Conservation (phyloP, 2,113 vertebrate species). For the Sinocyclocheilus maitianheensis region DNA sequence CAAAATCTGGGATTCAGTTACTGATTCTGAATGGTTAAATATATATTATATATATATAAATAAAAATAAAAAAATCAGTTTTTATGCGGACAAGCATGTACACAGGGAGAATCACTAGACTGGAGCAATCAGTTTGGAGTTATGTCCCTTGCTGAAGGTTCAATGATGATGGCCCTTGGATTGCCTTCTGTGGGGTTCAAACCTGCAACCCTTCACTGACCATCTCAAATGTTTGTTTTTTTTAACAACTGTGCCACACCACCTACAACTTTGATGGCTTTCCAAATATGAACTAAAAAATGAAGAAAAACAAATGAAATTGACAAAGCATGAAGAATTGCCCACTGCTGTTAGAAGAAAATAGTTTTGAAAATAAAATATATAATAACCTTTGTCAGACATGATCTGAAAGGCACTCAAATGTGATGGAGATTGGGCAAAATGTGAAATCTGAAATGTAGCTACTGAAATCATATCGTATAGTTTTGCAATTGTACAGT, state of each 20-base stretch:
- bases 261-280: background rate
- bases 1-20: background rate
- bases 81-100: background rate
- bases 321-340: background rate
- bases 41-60: background rate
- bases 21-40: background rate
- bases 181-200: background rate
- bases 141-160: background rate
- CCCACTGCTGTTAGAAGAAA: background rate
- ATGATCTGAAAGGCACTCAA: background rate
- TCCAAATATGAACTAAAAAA: no score
- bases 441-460: background rate
- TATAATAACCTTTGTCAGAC: background rate
- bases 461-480: background rate
- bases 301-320: background rate
- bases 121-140: background rate
- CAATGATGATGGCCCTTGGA: background rate
- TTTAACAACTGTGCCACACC: background rate
- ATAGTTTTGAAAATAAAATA: background rate
- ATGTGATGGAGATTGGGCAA: background rate
- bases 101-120: background rate
- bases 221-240: background rate
- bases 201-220: background rate
- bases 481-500: background rate
- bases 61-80: background rate